A percentile compares a stretch with the other conserved stretches of the same genome.
phyloP scores from a whole-genome alignment of 2,888 invertebrate species.

The Tetranychus piercei region DNA sequence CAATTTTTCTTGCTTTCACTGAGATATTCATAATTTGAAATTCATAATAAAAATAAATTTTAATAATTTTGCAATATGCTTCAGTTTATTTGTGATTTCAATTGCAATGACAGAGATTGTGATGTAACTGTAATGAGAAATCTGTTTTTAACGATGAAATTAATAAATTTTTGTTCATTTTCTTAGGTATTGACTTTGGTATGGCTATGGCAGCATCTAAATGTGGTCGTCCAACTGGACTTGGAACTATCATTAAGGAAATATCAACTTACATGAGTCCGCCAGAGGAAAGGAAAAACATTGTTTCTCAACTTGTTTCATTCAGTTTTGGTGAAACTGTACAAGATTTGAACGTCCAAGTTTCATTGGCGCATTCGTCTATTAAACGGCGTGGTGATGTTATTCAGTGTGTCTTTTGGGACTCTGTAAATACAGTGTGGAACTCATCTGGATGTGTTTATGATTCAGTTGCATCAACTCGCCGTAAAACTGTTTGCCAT shows the following conservation, averaged over 20 bases:
- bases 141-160: too few relatives aligned
- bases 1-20: too few relatives aligned
- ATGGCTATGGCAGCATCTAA: not conserved
- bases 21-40: too few relatives aligned
- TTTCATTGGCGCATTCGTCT: slow-evolving; percentile 3
- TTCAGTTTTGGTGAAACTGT: not conserved
- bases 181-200: not conserved
- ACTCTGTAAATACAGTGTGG: slow-evolving; percentile 19
- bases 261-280: not conserved
- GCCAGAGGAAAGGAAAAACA: not conserved
- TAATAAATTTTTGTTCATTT: not conserved
- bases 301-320: not conserved
- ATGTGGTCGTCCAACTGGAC: not conserved
- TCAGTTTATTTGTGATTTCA: too few relatives aligned
- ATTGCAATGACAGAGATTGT: too few relatives aligned
- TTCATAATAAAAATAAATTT: too few relatives aligned
- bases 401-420: slow-evolving; percentile 18
- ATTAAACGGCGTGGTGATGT: slow-evolving; percentile 12
- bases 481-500: slow-evolving; percentile 26
- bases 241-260: not conserved
- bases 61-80: too few relatives aligned
- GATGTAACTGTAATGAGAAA: too few relatives aligned
- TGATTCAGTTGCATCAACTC: slow-evolving; percentile 22
- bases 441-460: slow-evolving; percentile 26
- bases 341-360: not conserved